Evolutionary conservation across 1,140 invertebrate species (phyloP), one percentile per base, ranked within the genome.

Genomic region (Holcopasites calliopsidis): DNA sequence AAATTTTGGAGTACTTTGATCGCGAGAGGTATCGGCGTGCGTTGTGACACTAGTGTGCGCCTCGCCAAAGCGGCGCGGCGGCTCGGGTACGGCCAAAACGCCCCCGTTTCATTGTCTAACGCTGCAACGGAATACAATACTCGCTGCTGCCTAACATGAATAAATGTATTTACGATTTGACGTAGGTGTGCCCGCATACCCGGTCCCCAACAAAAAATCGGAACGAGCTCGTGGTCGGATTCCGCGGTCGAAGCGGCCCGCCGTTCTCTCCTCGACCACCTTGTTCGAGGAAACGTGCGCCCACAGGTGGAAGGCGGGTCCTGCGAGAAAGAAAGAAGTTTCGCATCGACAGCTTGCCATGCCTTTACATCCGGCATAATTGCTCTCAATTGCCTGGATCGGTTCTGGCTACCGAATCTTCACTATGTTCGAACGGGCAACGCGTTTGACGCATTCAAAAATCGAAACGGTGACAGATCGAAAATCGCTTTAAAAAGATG

Each of bases 111-210:
- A 84, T 85, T 85, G 83, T 85, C 71, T 84, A 85, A 58, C 74
- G 57, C 50, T 40, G 49, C 28, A 68, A 52, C 52, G 57, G 83
- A 85, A 85, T 85, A 85, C 83, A 85, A 85, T 85, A 85, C 82
- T 84, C 70, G 75, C 62, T 73, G 76, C 71, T 81, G 79, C 66
- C 83, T 84, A 81, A 84, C 83, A 85, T 85, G 83, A 85, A 85
- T 85, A 85, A 85, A 85, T 85, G 83, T 85, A 85, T 85, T 83
- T 84, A 84, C 82, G 82, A 83, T 83, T 84, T 84, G 82, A 85
- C 82, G 83, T 85, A 85, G 83, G 83, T 84, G 83, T 79, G 79
- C 82, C 82, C 76, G 82, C 82, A 81, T 85, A 81, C 76, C 62
- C 61, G 16, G 52, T 23, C 50, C 55, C 64, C 31, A 44, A 49